These are phyloP conservation scores for Lontra canadensis DNA, from an alignment of 2,113 vertebrate genomes.

Conservation along the genomic window DNA sequence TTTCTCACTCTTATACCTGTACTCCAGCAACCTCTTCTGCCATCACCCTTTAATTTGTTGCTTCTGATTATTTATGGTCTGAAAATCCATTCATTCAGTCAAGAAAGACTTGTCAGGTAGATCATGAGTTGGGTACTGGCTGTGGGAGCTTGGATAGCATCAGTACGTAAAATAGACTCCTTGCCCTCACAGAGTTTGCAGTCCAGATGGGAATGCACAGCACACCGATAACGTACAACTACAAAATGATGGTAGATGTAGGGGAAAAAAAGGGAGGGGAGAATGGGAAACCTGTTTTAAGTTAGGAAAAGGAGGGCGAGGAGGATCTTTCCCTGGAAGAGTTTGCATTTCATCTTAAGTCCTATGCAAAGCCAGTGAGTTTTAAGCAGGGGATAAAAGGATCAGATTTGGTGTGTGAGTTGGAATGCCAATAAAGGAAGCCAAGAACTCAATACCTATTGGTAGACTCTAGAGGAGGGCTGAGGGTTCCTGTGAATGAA, in stretches of 20 bases:
- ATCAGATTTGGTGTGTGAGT: not conserved
- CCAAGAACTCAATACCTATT: not conserved
- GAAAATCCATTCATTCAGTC: not conserved
- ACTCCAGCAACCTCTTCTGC: not conserved
- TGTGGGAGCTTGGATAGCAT: not conserved
- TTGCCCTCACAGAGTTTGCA: not conserved
- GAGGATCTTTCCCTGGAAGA: not conserved
- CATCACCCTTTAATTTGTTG: not conserved
- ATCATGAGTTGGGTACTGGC: not conserved
- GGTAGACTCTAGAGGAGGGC: not conserved
- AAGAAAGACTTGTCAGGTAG: not conserved
- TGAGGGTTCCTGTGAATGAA: not conserved
- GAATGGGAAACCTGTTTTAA: not conserved
- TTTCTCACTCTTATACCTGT: not conserved
- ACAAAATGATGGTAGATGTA: not conserved
- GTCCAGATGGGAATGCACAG: not conserved
- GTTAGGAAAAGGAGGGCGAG: not conserved
- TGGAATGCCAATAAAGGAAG: not conserved
- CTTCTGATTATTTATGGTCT: slow-evolving; percentile 2
- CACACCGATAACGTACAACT: not conserved
- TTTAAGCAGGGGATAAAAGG: not conserved
- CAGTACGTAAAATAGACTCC: not conserved
- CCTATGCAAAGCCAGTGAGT: not conserved
- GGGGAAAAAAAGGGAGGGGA: not conserved
- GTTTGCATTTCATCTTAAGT: not conserved